Evolutionary conservation across 2,888 invertebrate genomes (phyloP).

Genomic region (Eustalomyia histrio): DNA sequence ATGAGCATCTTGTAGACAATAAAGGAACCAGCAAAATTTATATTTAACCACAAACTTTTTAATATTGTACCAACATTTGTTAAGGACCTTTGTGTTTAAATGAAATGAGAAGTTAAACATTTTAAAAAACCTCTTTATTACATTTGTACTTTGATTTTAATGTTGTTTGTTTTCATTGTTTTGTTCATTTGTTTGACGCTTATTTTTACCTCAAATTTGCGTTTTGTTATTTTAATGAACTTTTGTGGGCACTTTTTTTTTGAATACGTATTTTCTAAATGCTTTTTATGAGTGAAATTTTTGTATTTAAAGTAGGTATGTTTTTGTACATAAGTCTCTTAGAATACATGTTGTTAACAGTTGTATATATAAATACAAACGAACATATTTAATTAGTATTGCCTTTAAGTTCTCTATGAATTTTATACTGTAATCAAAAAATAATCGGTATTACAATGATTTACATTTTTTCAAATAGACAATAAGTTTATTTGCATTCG

Average conservation of each 20-base stretch:
- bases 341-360: neutral
- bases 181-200: neutral
- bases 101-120: neutral
- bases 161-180: neutral
- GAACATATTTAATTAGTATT: neutral
- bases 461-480: too few species aligned
- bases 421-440: neutral
- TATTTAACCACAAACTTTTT: neutral
- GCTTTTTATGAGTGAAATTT: neutral
- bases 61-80: neutral
- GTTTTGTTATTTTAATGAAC: slow-evolving; percentile 63
- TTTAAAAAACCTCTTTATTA: neutral
- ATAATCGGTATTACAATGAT: neutral
- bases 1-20: neutral
- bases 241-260: slow-evolving; percentile 47
- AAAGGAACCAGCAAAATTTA: neutral
- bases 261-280: slow-evolving; percentile 15
- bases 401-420: neutral
- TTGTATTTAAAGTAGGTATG: neutral
- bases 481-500: too few species aligned
- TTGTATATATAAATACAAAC: neutral
- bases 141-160: neutral
- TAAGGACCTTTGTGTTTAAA: neutral
- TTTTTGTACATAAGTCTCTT: neutral
- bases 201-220: slow-evolving; percentile 36